phyloP scores from a whole-genome alignment of 2,888 invertebrate species.

The Altica lythri region DNA sequence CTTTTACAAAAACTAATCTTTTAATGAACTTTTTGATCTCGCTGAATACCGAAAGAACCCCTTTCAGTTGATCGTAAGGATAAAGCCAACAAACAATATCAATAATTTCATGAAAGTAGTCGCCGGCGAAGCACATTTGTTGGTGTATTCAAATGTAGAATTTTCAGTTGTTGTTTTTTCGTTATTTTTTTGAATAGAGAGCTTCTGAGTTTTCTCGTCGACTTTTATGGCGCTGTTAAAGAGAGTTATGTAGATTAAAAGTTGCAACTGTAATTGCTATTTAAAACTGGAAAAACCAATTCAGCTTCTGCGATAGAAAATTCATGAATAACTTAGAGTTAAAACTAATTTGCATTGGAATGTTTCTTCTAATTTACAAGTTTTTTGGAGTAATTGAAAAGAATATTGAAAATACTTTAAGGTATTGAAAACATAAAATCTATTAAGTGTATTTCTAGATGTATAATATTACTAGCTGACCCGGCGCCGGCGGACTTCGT shows the following conservation, averaged over 20 bases:
- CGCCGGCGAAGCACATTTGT: slow-evolving; percentile 10
- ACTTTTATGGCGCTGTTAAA: slow-evolving; percentile 50
- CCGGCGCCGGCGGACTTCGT: too few species aligned
- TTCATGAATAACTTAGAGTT: slow-evolving; percentile 46
- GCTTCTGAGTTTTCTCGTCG: slow-evolving; percentile 53
- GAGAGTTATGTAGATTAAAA: slow-evolving; percentile 54
- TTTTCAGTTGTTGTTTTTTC: slow-evolving; percentile 50
- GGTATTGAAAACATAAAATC: too few species aligned
- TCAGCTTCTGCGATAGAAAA: slow-evolving; percentile 45
- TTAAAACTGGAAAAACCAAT: slow-evolving; percentile 50
- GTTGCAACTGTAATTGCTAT: slow-evolving; percentile 54
- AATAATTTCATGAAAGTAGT: slow-evolving; percentile 13
- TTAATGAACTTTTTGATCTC: too few species aligned
- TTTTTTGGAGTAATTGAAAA: slow-evolving; percentile 1
- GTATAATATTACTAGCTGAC: too few species aligned
- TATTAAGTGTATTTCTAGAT: too few species aligned
- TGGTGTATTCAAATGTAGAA: slow-evolving; percentile 41
- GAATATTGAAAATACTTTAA: too few species aligned
- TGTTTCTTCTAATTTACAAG: slow-evolving; percentile 11
- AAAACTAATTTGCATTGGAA: slow-evolving; percentile 36
- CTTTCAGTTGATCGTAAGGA: slow-evolving; percentile 12
- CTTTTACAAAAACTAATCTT: too few species aligned
- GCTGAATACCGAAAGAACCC: too few species aligned
- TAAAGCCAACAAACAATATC: slow-evolving; percentile 16
- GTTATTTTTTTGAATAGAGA: slow-evolving; percentile 47